Conservation (phyloP, 2,888 invertebrate species). For the Linnaemya tessellans region DNA sequence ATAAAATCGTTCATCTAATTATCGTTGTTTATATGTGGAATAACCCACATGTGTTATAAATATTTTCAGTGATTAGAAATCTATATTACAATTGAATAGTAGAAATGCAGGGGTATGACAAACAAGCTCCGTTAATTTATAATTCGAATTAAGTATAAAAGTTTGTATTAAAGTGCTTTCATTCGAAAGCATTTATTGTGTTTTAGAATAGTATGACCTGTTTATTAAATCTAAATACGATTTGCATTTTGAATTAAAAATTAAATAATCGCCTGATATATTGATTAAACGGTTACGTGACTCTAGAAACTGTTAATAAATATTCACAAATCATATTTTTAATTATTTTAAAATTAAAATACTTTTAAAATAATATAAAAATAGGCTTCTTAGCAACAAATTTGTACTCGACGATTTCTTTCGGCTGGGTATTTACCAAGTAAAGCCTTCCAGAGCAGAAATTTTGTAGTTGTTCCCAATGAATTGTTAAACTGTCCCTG, state of each 20-base stretch:
- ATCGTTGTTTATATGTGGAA: background rate
- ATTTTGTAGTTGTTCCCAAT: too few relatives aligned
- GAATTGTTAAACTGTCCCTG: too few relatives aligned
- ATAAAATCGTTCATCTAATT: background rate
- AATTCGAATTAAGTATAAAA: too few relatives aligned
- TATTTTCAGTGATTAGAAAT: background rate
- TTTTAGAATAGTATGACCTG: background rate
- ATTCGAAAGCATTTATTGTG: conserved; percentile 13
- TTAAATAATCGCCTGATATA: conserved; percentile 6
- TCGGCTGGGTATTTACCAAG: too few relatives aligned
- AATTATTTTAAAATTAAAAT: background rate
- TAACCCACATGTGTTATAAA: background rate
- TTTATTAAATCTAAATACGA: background rate
- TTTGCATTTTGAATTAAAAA: conserved; percentile 1
- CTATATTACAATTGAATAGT: background rate
- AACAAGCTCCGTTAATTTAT: too few relatives aligned
- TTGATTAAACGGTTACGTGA: conserved; percentile 26
- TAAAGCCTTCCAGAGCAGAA: too few relatives aligned
- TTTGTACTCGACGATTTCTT: too few relatives aligned
- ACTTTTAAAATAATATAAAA: background rate
- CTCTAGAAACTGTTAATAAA: background rate
- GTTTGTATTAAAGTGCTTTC: conserved; percentile 4
- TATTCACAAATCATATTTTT: background rate
- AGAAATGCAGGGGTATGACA: too few relatives aligned
- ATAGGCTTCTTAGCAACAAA: too few relatives aligned